phyloP scores from a whole-genome alignment of 2,888 invertebrate genomes.

The Magallana nippona region DNA sequence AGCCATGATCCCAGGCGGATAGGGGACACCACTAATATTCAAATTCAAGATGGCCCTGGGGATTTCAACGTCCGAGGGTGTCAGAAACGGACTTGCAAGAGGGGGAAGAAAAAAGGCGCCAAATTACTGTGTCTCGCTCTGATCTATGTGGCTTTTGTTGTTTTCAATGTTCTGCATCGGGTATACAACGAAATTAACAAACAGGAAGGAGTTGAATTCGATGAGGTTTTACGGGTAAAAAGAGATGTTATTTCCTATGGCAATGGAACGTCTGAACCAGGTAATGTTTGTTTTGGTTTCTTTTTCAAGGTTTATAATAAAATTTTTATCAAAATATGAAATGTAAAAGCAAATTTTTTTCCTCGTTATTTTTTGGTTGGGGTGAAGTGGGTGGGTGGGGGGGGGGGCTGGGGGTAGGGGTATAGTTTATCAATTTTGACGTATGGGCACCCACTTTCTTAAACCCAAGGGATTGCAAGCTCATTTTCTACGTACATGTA shows the following conservation, averaged over 20 bases:
- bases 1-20: neutral
- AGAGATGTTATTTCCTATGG: neutral
- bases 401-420: too few species aligned
- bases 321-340: too few species aligned
- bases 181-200: constrained; percentile 10
- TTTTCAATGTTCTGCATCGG: neutral
- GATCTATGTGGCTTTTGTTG: neutral
- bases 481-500: too few species aligned
- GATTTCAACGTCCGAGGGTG: neutral
- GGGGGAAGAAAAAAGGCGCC: neutral
- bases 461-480: too few species aligned
- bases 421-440: too few species aligned
- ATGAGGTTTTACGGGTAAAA: neutral
- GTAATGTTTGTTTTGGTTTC: neutral
- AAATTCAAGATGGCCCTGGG: neutral
- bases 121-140: constrained; percentile 19
- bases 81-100: neutral
- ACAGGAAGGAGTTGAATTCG: neutral
- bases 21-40: neutral
- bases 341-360: too few species aligned
- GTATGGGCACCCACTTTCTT: too few species aligned
- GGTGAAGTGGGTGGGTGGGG: too few species aligned
- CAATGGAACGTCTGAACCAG: neutral
- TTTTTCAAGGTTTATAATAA: too few species aligned
- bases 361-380: too few species aligned